A percentile compares a stretch with the other conserved stretches of the same genome.
Conservation (phyloP, 92 coral and sea anemone species). For the Palythoa grandis region DNA sequence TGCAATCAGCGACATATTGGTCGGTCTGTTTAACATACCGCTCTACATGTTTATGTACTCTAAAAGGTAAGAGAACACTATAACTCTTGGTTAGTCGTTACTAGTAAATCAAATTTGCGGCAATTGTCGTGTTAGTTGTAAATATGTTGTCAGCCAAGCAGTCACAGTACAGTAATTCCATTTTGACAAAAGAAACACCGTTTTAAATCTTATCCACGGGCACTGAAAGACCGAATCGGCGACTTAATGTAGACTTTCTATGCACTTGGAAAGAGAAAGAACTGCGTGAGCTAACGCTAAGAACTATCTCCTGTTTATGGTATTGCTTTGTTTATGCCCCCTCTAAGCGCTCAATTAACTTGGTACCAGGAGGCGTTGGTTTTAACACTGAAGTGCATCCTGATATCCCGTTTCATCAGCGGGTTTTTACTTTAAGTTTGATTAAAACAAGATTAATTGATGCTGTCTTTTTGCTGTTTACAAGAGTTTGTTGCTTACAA, state of each 20-base stretch:
- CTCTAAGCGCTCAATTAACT: neutral
- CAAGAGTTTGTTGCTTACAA: neutral
- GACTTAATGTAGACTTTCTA: neutral
- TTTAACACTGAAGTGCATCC: neutral
- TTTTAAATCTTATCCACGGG: neutral
- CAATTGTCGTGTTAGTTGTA: neutral
- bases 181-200: neutral
- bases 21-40: constrained; percentile 76
- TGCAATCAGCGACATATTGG: constrained; percentile 83
- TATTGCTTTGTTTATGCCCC: neutral
- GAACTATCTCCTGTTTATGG: neutral
- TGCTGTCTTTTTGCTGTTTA: neutral
- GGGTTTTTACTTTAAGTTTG: neutral
- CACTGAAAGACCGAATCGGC: neutral
- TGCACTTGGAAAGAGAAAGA: neutral
- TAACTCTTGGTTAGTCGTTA: neutral
- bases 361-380: neutral
- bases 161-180: neutral
- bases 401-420: neutral
- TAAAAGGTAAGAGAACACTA: constrained; percentile 5
- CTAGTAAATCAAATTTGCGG: neutral
- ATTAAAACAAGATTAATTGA: neutral
- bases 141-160: constrained; percentile 7
- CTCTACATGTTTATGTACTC: constrained; percentile 68
- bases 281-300: neutral